Percentiles rank a stretch among this genome's conserved stretches.
These are phyloP conservation scores for Sinohyriopsis cumingii DNA, from an alignment of 2,888 invertebrate species.

Conservation along the genomic window DNA sequence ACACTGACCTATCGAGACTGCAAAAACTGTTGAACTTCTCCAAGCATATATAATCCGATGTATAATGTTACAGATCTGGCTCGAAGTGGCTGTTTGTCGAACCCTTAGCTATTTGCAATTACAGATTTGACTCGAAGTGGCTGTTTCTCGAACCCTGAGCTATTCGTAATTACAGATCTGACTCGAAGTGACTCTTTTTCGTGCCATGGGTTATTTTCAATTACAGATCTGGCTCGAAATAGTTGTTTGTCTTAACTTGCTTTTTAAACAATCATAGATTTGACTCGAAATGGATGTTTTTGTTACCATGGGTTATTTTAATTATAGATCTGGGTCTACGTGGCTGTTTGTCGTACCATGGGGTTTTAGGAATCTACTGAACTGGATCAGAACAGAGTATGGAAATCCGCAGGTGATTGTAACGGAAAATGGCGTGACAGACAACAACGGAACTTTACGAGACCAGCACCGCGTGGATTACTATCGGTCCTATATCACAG, in stretches of 20 bases:
- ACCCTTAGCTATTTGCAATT: too few relatives aligned
- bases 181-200: too few relatives aligned
- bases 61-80: too few relatives aligned
- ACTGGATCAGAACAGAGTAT: constrained; percentile 49
- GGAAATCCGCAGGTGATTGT: constrained; percentile 40
- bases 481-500: constrained; percentile 35
- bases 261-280: constrained; percentile 9
- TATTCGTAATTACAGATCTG: too few relatives aligned
- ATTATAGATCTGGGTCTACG: constrained; percentile 27
- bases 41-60: too few relatives aligned
- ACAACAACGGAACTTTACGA: constrained; percentile 33
- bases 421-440: constrained; percentile 59
- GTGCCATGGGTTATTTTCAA: too few relatives aligned
- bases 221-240: constrained; percentile 4
- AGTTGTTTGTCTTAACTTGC: constrained; percentile 43
- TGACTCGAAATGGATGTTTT: not conserved
- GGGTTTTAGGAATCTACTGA: constrained; percentile 43
- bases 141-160: too few relatives aligned
- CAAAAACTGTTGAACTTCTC: too few relatives aligned
- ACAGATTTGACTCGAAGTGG: too few relatives aligned
- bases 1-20: too few relatives aligned
- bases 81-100: too few relatives aligned
- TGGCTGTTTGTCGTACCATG: constrained; percentile 47
- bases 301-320: not conserved
- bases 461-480: constrained; percentile 34